Evolutionary conservation across 1,140 invertebrate genomes (phyloP), one percentile per base, ranked within the genome.

Genomic region (Lepidurus arcticus): DNA sequence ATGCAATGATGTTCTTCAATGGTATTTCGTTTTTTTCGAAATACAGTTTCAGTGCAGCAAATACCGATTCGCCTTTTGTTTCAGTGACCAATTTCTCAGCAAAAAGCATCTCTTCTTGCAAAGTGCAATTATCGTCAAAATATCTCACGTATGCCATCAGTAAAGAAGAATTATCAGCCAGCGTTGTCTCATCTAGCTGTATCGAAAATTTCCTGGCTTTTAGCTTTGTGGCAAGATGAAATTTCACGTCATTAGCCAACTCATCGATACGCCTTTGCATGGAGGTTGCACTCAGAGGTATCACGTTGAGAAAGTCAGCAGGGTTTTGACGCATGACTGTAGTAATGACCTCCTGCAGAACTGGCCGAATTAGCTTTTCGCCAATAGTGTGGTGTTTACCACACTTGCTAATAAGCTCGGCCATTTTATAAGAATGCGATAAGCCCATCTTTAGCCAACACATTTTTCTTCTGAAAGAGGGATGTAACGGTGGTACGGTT

Each of bases 181-280:
- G 45, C 2, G 45, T 47, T 16, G 2, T 47, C 45, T 47, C 45
- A 47, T 47, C 45, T 47, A 47, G 45, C 45, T 47, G 45, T 10
- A 47, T 6, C 10, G 45, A 47, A 47, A 47, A 47, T 47, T 47
- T 47, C 16, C 2, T 47, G 45, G 45, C 45, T 47, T 47, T 47
- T 47, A 47, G 45, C 45, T 47, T 2, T 47, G 45, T 47, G 45
- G 45, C 2, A 1, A 47, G 16, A 1, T 47, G 45, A 47, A 1
- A 47, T 47, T 47, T 47, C 45, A 47, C 45, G 45, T 47, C 16
- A 47, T 47, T 1, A 26, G 26, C 80, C 44, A 85, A 83, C 26
- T 24, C 47, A 0, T 81, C 78, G 6, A 84, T 79, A 47, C 45
- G 45, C 45, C 45, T 47, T 47, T 47, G 45, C 45, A 47, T 47